These are phyloP conservation scores for Rhynchonycteris naso DNA, from an alignment of 2,797 vertebrate genomes.

Conservation along the genomic window DNA sequence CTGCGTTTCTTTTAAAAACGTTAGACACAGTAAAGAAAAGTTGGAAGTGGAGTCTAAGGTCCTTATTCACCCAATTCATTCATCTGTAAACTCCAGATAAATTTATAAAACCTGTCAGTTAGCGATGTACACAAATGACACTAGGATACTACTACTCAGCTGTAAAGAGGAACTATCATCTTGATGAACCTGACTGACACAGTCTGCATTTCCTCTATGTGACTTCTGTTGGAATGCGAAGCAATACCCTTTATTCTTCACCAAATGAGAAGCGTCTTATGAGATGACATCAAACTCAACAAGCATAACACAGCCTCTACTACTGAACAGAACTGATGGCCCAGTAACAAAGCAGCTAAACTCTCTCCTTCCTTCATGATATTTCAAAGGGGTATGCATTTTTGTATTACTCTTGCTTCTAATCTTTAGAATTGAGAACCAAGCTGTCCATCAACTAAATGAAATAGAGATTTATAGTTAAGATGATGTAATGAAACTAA, in stretches of 20 bases:
- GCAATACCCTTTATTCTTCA: neutral
- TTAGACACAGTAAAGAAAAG: conserved; percentile 28
- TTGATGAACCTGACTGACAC: neutral
- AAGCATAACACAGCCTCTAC: neutral
- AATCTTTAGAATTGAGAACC: neutral
- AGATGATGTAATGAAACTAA: neutral
- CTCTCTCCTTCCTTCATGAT: neutral
- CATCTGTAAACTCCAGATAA: neutral
- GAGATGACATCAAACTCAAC: neutral
- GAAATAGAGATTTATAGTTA: neutral
- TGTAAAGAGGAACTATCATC: neutral
- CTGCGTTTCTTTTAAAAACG: conserved; percentile 42
- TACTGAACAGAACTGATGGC: neutral
- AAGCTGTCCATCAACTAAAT: neutral
- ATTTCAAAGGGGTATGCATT: neutral
- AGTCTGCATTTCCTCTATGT: neutral
- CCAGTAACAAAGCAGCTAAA: neutral
- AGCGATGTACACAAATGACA: neutral
- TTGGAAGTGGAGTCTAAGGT: neutral
- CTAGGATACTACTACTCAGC: neutral
- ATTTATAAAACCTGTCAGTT: neutral
- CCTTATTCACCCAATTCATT: neutral
- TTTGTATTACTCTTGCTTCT: neutral
- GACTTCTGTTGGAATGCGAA: neutral
- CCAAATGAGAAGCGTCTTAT: neutral